phyloP scores from a whole-genome alignment of 2,113 vertebrate species.

The Prochilodus magdalenae region DNA sequence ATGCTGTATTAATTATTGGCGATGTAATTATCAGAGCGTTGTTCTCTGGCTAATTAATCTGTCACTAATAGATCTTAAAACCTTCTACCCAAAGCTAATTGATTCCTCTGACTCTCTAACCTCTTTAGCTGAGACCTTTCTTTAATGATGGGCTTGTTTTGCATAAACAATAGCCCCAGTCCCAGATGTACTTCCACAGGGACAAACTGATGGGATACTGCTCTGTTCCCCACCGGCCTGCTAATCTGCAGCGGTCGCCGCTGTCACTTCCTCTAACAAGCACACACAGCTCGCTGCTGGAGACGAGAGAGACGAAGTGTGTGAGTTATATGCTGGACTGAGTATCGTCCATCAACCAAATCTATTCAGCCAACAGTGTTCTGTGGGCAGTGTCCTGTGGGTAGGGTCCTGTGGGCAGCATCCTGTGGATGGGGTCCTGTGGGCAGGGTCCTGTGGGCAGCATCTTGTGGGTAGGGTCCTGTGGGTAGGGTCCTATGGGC shows the following conservation, averaged over 20 bases:
- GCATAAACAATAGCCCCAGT: slow-evolving; percentile 56
- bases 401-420: no score
- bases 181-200: slow-evolving; percentile 15
- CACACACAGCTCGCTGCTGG: neutral
- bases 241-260: slow-evolving; percentile 62
- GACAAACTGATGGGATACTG: slow-evolving; percentile 52
- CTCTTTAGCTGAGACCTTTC: slow-evolving; percentile 65
- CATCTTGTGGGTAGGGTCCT: no score
- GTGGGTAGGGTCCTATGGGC: no score
- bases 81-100: slow-evolving; percentile 64
- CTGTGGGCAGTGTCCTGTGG: no score
- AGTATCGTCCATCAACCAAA: no score
- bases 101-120: slow-evolving; percentile 69
- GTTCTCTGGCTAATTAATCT: slow-evolving; percentile 71
- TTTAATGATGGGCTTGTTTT: slow-evolving; percentile 45
- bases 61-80: slow-evolving; percentile 74
- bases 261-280: slow-evolving; percentile 11
- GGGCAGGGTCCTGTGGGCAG: no score
- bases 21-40: slow-evolving; percentile 74
- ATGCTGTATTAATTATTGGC: slow-evolving; percentile 67
- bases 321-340: no score
- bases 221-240: slow-evolving; percentile 59
- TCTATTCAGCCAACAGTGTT: no score
- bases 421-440: no score
- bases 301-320: no score